Conservation (phyloP, 2,888 invertebrate species). For the Thera britannica region DNA sequence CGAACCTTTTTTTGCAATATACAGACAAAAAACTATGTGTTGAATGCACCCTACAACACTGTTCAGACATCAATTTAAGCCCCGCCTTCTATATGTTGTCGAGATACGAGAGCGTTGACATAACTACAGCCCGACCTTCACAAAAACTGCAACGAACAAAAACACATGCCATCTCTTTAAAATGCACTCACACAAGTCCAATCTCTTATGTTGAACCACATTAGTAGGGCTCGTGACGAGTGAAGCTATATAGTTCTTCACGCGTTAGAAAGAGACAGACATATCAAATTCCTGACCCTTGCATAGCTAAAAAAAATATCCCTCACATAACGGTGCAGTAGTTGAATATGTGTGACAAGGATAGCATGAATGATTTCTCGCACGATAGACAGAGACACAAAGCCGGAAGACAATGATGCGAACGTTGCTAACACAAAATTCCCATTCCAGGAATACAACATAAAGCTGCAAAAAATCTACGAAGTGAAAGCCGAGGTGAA, state of each 20-base stretch:
- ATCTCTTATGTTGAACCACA: background rate
- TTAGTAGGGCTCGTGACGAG: background rate
- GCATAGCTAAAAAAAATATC: background rate
- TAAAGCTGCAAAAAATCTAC: slow-evolving; percentile 94
- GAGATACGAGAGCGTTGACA: slow-evolving; percentile 21
- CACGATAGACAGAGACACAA: background rate
- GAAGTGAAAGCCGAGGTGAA: slow-evolving; percentile 94
- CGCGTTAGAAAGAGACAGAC: background rate
- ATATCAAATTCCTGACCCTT: background rate
- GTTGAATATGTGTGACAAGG: background rate
- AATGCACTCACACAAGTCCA: slow-evolving; percentile 8
- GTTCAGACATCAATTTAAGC: slow-evolving; percentile 1
- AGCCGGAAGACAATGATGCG: background rate
- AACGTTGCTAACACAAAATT: background rate
- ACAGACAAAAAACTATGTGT: background rate
- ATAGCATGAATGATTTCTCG: background rate
- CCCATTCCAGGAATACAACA: slow-evolving; percentile 93
- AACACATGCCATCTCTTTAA: background rate
- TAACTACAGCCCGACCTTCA: slow-evolving; percentile 20
- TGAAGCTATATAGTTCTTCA: background rate
- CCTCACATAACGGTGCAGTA: background rate
- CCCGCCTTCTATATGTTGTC: slow-evolving; percentile 14
- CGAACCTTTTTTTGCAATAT: slow-evolving; percentile 11
- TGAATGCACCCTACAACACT: background rate
- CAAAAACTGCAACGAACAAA: slow-evolving; percentile 7